These are phyloP conservation scores for Macrosoma leucophasiata DNA, from an alignment of 2,888 invertebrate species.

Conservation along the genomic window DNA sequence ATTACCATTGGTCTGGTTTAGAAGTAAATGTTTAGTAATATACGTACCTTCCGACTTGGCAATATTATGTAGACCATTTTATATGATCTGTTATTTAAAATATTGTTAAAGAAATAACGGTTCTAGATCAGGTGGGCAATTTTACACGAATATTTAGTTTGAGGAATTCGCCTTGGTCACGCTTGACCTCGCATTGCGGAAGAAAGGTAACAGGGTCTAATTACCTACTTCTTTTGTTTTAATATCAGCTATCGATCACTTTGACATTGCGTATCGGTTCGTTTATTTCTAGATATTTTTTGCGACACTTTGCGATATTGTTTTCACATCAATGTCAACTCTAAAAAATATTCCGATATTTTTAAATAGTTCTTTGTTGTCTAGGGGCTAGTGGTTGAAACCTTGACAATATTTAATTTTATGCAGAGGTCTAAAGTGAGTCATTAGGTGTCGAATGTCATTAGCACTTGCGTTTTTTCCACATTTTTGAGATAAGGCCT, in stretches of 20 bases:
- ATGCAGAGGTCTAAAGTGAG: no score
- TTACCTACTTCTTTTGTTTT: constrained; percentile 61
- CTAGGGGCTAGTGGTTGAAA: neutral
- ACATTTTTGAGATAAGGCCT: no score
- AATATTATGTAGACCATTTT: constrained; percentile 16
- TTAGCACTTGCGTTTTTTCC: no score
- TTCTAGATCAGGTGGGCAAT: constrained; percentile 30
- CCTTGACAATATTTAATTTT: no score
- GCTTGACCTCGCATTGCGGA: constrained; percentile 65
- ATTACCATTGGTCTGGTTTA: constrained; percentile 19
- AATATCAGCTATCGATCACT: constrained; percentile 31
- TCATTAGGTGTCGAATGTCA: no score
- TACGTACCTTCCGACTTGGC: constrained; percentile 15
- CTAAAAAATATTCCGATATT: constrained; percentile 2
- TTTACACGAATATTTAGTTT: constrained; percentile 36
- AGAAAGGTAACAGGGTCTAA: constrained; percentile 57
- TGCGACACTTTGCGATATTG: constrained; percentile 14
- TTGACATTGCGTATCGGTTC: constrained; percentile 20
- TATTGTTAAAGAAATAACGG: constrained; percentile 22
- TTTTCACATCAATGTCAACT: neutral
- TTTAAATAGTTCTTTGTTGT: neutral
- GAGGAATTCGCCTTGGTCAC: constrained; percentile 61
- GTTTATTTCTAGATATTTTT: no score
- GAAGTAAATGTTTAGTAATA: constrained; percentile 23
- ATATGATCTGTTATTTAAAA: constrained; percentile 10